Percentiles rank a stretch among this genome's conserved stretches.
Evolutionary conservation across 1,140 invertebrate genomes (phyloP).

Genomic region (Oreohelix idahoensis): DNA sequence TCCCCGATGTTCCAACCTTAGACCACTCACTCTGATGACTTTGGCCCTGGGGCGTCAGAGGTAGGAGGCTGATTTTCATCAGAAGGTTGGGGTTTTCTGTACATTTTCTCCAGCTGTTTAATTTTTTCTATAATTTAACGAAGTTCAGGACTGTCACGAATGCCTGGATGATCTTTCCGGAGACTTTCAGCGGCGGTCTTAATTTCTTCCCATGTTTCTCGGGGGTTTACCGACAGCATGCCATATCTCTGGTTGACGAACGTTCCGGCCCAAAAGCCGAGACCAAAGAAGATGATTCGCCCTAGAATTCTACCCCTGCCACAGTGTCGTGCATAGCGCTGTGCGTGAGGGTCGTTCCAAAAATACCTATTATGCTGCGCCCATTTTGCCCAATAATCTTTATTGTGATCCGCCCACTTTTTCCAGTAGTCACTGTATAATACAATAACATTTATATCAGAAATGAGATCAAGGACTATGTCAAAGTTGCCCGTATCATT

Average conservation of each 20-base stretch:
- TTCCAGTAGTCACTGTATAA: neutral
- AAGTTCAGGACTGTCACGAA: neutral
- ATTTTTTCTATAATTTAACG: constrained; percentile 8
- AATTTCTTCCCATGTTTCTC: neutral
- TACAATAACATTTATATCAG: too few species aligned
- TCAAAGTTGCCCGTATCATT: too few species aligned
- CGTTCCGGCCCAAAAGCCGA: constrained; percentile 14
- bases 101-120: constrained; percentile 10
- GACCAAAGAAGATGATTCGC: neutral
- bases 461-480: too few species aligned
- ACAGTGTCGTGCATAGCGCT: neutral
- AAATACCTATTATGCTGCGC: too few species aligned
- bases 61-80: neutral
- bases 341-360: neutral
- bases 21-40: neutral
- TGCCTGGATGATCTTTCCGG: neutral
- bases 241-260: constrained; percentile 11
- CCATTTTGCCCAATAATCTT: too few species aligned
- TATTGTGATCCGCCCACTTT: neutral
- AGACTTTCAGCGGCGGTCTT: neutral
- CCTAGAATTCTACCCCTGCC: constrained; percentile 18
- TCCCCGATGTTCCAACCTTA: neutral
- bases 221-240: neutral
- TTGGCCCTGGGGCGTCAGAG: neutral
- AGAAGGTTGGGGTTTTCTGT: neutral